Conservation (phyloP, 2,113 vertebrate genomes). For the Varanus komodoensis region DNA sequence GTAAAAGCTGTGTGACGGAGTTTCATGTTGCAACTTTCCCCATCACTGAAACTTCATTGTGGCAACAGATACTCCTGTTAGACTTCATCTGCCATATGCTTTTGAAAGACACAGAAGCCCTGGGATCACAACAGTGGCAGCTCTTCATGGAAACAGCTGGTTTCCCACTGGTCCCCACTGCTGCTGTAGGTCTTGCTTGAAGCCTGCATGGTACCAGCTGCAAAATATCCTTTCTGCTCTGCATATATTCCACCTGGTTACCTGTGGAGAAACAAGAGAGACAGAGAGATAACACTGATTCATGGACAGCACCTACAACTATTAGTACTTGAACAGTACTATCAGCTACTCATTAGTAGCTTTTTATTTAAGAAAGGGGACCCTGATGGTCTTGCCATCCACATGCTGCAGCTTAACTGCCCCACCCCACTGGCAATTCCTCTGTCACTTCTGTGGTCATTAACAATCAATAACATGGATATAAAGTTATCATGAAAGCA, state of each 20-base stretch:
- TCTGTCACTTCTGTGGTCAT: not conserved
- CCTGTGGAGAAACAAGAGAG: not conserved
- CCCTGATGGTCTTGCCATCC: too few relatives aligned
- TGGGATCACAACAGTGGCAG: not conserved
- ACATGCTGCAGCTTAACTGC: not conserved
- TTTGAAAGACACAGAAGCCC: not conserved
- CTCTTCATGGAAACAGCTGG: not conserved
- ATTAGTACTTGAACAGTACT: not conserved
- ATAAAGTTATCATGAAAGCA: not conserved
- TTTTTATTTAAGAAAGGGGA: not conserved
- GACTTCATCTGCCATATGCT: not conserved
- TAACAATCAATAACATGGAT: not conserved
- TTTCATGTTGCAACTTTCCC: not conserved
- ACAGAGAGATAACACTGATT: not conserved
- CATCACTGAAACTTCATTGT: not conserved
- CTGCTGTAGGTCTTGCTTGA: not conserved
- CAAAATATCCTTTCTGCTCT: not conserved
- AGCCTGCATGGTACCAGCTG: not conserved
- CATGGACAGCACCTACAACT: not conserved
- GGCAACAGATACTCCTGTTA: not conserved
- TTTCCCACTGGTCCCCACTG: not conserved
- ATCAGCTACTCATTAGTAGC: too few relatives aligned
- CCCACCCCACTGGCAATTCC: not conserved
- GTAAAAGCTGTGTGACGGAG: not conserved
- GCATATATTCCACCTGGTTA: not conserved